phyloP scores from a whole-genome alignment of 2,113 vertebrate genomes.

The Salminus brasiliensis region DNA sequence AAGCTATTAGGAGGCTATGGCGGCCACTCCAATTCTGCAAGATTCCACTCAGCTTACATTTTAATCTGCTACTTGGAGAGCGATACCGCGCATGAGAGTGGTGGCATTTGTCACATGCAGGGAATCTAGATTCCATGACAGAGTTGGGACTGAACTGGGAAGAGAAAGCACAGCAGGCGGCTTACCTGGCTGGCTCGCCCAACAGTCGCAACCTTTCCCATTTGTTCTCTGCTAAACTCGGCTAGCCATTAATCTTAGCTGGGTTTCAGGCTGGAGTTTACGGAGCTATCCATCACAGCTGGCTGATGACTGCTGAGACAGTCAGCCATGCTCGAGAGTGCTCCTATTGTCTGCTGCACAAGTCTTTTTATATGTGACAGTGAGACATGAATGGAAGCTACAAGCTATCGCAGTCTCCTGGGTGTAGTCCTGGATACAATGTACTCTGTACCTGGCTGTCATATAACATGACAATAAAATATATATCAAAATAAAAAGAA shows the following conservation, averaged over 20 bases:
- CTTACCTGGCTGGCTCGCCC: background rate
- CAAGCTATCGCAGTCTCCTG: background rate
- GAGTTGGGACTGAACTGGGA: background rate
- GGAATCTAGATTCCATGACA: conserved; percentile 23
- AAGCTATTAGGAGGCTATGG: conserved; percentile 31
- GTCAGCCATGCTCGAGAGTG: conserved; percentile 27
- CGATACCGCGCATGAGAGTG: conserved; percentile 22
- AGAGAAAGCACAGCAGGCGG: background rate
- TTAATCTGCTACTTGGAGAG: conserved; percentile 35
- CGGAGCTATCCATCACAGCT: conserved; percentile 34
- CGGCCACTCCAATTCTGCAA: conserved; percentile 33
- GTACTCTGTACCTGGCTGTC: background rate
- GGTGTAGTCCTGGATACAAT: background rate
- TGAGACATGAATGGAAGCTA: background rate
- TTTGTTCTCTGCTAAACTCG: conserved; percentile 42
- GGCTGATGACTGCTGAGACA: conserved; percentile 31
- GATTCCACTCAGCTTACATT: conserved; percentile 36
- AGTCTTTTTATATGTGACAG: conserved; percentile 33
- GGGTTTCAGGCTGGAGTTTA: conserved; percentile 24
- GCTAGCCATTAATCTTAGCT: conserved; percentile 41
- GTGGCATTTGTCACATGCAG: conserved; percentile 20
- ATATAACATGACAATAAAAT: conserved; percentile 3
- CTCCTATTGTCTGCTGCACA: conserved; percentile 27
- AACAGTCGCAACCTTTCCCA: conserved; percentile 6
- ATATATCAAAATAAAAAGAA: background rate